phyloP scores from a whole-genome alignment of 2,797 vertebrate species.

The Carapus acus region DNA sequence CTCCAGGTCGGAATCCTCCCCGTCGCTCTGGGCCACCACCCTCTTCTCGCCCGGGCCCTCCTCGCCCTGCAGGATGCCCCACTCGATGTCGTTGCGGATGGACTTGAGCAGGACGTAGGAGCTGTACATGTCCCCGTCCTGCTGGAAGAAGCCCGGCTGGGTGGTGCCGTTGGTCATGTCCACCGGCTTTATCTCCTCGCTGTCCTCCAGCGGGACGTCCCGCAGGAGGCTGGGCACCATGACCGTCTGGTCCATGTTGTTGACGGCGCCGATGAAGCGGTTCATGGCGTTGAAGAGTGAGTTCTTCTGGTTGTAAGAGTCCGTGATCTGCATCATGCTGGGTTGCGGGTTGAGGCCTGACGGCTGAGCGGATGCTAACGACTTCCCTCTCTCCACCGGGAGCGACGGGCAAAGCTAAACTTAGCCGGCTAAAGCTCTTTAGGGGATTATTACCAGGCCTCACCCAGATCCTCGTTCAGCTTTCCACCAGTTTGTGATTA shows the following conservation, averaged over 20 bases:
- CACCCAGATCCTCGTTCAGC: conserved; percentile 16
- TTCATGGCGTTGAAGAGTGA: conserved; percentile 92
- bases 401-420: conserved; percentile 23
- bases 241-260: conserved; percentile 98
- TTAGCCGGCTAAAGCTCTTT: conserved; percentile 44
- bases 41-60: conserved; percentile 69
- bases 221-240: conserved; percentile 94
- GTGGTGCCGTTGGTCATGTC: conserved; percentile 40
- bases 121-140: conserved; percentile 89
- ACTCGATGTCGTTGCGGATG: conserved; percentile 93
- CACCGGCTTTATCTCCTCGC: conserved; percentile 62
- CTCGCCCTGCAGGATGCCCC: conserved; percentile 80
- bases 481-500: conserved; percentile 3
- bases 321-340: conserved; percentile 82
- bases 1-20: conserved; percentile 82
- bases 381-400: background rate
- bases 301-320: conserved; percentile 86
- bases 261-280: conserved; percentile 92
- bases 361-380: background rate
- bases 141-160: conserved; percentile 67
- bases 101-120: conserved; percentile 93
- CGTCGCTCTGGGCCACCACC: conserved; percentile 43
- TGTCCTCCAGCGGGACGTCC: conserved; percentile 88
- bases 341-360: background rate
- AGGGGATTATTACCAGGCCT: conserved; percentile 39